phyloP scores from a whole-genome alignment of 1,140 invertebrate species.

The Panagrolaimus sp. region DNA sequence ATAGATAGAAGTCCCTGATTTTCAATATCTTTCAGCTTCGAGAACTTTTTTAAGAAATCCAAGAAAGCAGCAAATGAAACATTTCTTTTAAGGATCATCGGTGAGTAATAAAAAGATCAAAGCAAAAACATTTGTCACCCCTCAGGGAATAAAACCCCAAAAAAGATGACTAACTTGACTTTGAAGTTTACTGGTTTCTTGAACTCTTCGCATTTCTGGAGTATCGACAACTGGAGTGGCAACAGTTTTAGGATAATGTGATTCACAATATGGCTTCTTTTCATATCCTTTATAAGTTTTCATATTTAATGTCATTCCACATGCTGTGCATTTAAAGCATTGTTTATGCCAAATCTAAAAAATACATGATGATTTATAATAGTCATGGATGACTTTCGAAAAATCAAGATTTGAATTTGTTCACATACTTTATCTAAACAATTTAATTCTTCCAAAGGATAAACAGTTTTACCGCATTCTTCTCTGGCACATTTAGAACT shows the following conservation, averaged over 20 bases:
- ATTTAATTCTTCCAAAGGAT: constrained; percentile 94
- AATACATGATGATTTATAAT: constrained; percentile 46
- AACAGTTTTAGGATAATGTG: constrained; percentile 62
- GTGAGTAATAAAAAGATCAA: too few relatives aligned
- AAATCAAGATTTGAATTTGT: not conserved
- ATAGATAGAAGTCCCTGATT: too few relatives aligned
- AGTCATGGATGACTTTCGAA: not conserved
- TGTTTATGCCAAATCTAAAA: constrained; percentile 86
- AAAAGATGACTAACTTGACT: constrained; percentile 83
- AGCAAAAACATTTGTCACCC: too few relatives aligned
- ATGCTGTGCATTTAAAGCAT: constrained; percentile 77
- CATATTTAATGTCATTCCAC: constrained; percentile 96
- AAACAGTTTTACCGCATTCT: constrained; percentile 76
- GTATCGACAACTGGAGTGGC: constrained; percentile 56
- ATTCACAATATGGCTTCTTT: constrained; percentile 94
- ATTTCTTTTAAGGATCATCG: not conserved
- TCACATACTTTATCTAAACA: constrained; percentile 87
- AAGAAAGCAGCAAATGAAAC: too few relatives aligned
- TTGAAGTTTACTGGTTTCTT: constrained; percentile 94
- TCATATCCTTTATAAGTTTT: constrained; percentile 98
- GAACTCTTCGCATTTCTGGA: constrained; percentile 83
- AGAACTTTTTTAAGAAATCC: not conserved
- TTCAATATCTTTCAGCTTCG: too few relatives aligned
- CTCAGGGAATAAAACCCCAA: too few relatives aligned
- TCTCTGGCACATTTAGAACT: constrained; percentile 53